Percentiles rank a stretch among this genome's conserved stretches.
Evolutionary conservation across 2,888 invertebrate genomes (phyloP).

Genomic region (Pyrrhia umbra): DNA sequence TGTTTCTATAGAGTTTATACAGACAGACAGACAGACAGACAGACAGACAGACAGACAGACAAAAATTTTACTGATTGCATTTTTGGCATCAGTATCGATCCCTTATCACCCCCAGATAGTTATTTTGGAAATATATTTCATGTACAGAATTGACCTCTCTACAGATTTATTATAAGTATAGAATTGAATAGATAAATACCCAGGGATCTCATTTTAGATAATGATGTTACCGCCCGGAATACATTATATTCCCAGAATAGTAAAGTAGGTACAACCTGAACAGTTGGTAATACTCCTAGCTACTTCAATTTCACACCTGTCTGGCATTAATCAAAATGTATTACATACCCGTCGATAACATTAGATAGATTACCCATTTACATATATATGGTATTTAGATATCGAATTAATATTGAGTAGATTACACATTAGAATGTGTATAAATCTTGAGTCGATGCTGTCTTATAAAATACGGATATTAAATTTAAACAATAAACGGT

Average conservation of each 20-base stretch:
- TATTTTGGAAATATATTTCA: no score
- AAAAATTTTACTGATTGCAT: no score
- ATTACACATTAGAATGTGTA: conserved; percentile 20
- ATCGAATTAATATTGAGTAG: conserved; percentile 30
- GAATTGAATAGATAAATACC: no score
- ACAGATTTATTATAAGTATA: no score
- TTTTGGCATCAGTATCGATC: no score
- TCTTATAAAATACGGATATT: neutral
- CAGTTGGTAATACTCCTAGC: conserved; percentile 45
- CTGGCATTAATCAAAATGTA: conserved; percentile 67
- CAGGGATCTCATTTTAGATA: conserved; percentile 16
- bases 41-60: no score
- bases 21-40: no score
- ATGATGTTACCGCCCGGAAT: neutral
- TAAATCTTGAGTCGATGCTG: neutral
- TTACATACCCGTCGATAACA: conserved; percentile 55
- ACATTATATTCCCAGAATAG: neutral
- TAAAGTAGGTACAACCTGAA: conserved; percentile 33
- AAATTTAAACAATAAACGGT: conserved; percentile 8
- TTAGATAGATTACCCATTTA: conserved; percentile 49
- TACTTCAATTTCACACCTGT: conserved; percentile 70
- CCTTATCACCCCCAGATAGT: no score
- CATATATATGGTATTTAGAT: conserved; percentile 45
- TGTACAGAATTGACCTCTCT: no score
- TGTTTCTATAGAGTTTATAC: no score